Conservation (phyloP, 2,113 vertebrate species). For the Calonectris borealis region DNA sequence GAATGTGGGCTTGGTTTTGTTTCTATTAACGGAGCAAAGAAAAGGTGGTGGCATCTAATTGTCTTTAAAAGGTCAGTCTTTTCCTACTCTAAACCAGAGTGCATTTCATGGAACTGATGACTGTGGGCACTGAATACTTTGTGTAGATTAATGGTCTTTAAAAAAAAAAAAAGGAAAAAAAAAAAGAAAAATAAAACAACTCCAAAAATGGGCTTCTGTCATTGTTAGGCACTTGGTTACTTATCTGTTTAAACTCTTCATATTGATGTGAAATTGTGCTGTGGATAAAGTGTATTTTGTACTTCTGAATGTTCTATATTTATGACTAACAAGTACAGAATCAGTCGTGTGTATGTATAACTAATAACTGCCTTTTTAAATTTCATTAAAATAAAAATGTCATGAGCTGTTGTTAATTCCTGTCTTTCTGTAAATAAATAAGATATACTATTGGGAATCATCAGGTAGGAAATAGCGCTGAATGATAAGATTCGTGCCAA, state of each 20-base stretch:
- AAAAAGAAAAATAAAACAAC: neutral
- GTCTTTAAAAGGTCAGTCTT: constrained; percentile 28
- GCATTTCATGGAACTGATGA: neutral
- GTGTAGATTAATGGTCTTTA: neutral
- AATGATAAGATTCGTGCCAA: neutral
- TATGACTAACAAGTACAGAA: constrained; percentile 76
- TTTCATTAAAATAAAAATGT: constrained; percentile 78
- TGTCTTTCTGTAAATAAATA: neutral
- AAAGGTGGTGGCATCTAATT: constrained; percentile 15
- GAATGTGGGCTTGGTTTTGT: neutral
- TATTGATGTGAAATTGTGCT: constrained; percentile 74
- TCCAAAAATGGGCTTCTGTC: constrained; percentile 39
- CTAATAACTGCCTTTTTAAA: constrained; percentile 78
- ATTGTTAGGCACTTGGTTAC: constrained; percentile 49
- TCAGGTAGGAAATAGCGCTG: neutral
- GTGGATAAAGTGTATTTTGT: constrained; percentile 78
- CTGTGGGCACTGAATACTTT: constrained; percentile 9
- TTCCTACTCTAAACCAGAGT: neutral
- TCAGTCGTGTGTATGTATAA: constrained; percentile 76
- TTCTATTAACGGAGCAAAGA: neutral
- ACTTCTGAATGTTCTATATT: constrained; percentile 77
- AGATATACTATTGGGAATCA: neutral
- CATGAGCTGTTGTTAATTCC: constrained; percentile 55
- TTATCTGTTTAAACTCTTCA: constrained; percentile 67
- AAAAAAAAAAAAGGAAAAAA: neutral